Percentiles rank a stretch among this genome's conserved stretches.
Conservation (phyloP, 2,113 vertebrate species). For the Laticauda colubrina region DNA sequence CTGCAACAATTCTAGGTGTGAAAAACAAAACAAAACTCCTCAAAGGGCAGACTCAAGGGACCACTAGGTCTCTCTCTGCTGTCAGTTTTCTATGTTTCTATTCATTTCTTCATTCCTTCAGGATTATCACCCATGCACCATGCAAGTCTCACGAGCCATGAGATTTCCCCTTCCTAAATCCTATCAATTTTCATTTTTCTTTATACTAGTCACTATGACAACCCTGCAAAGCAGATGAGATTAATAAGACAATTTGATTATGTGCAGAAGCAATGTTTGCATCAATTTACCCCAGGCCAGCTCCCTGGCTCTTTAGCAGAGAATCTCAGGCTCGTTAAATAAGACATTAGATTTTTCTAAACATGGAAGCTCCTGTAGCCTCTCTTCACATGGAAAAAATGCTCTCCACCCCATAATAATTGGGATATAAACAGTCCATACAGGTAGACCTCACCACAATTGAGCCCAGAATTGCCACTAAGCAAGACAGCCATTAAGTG, state of each 20-base stretch:
- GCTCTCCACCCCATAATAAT: background rate
- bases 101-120: background rate
- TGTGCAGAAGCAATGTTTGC: background rate
- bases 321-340: background rate
- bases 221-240: background rate
- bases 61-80: background rate
- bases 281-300: background rate
- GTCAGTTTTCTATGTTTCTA: background rate
- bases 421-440: background rate
- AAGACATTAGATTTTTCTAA: background rate
- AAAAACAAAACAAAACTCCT: no score
- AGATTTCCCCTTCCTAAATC: background rate
- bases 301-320: background rate
- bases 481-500: background rate
- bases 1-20: no score
- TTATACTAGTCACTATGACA: background rate
- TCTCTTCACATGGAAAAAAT: background rate
- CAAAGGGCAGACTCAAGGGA: background rate
- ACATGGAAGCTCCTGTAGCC: background rate
- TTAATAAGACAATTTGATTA: background rate
- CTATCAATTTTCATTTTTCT: background rate
- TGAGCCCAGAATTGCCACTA: background rate
- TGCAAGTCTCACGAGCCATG: background rate
- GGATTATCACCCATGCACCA: background rate
- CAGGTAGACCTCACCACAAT: background rate